Evolutionary conservation across 2,797 vertebrate genomes (phyloP).

Genomic region (Phylloscopus collybita): DNA sequence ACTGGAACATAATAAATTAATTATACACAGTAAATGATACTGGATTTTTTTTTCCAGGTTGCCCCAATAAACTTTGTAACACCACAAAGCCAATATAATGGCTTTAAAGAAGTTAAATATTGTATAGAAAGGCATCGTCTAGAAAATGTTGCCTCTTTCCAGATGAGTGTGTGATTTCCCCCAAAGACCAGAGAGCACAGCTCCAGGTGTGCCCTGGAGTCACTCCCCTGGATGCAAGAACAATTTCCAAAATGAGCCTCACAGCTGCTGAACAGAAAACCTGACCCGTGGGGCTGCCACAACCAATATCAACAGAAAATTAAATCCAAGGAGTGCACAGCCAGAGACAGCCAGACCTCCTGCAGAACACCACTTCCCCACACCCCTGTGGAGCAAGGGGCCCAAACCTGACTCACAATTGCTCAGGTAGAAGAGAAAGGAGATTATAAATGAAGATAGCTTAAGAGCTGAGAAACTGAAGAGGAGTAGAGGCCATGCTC

Average conservation of each 20-base stretch:
- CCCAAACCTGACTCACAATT: background rate
- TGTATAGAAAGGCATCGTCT: background rate
- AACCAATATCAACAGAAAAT: background rate
- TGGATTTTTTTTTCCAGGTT: background rate
- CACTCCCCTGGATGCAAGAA: background rate
- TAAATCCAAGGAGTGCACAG: background rate
- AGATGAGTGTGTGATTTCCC: background rate
- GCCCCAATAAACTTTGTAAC: background rate
- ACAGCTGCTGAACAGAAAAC: background rate
- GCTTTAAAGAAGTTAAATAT: background rate
- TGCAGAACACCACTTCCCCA: background rate
- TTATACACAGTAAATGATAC: background rate
- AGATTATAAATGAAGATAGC: background rate
- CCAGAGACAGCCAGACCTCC: background rate
- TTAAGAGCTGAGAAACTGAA: background rate
- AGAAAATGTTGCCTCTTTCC: fast-evolving
- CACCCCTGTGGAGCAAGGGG: background rate
- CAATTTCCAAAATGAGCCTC: background rate
- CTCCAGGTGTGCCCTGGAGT: background rate
- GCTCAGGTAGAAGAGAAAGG: background rate
- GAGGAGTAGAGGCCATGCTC: background rate
- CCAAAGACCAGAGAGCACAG: background rate
- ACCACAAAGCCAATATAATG: background rate
- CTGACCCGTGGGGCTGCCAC: background rate
- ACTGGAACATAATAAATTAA: background rate